Conservation (phyloP, 1,140 invertebrate species). For the Antheraea pernyi region DNA sequence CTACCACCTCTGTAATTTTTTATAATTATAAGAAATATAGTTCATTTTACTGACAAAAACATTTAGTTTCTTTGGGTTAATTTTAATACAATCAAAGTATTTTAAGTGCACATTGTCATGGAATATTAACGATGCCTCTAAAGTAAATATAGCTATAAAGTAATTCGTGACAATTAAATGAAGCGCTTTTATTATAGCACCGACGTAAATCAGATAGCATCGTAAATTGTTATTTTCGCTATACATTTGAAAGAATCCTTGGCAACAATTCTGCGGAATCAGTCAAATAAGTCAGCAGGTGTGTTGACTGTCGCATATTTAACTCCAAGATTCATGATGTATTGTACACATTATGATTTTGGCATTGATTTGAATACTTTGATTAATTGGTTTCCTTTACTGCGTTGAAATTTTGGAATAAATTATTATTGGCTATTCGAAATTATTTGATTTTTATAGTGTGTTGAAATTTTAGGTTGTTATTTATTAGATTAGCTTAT, state of each 20-base stretch:
- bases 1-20: no score
- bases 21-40: no score
- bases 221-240: constrained; percentile 34
- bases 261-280: constrained; percentile 40
- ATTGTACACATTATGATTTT: constrained; percentile 1
- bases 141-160: not conserved
- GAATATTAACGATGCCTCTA: not conserved
- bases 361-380: not conserved
- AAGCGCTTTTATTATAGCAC: constrained; percentile 26
- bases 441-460: no score
- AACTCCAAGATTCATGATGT: not conserved
- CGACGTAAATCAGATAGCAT: constrained; percentile 31
- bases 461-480: no score
- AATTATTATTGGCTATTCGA: no score
- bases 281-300: constrained; percentile 48
- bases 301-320: not conserved
- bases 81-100: constrained; percentile 6
- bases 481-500: no score
- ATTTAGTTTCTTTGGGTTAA: not conserved
- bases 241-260: constrained; percentile 20
- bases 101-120: not conserved
- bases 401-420: not conserved
- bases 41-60: no score
- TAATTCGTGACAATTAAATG: constrained; percentile 18
- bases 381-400: not conserved